phyloP scores from a whole-genome alignment of 2,888 invertebrate genomes.

The Elysia crispata region DNA sequence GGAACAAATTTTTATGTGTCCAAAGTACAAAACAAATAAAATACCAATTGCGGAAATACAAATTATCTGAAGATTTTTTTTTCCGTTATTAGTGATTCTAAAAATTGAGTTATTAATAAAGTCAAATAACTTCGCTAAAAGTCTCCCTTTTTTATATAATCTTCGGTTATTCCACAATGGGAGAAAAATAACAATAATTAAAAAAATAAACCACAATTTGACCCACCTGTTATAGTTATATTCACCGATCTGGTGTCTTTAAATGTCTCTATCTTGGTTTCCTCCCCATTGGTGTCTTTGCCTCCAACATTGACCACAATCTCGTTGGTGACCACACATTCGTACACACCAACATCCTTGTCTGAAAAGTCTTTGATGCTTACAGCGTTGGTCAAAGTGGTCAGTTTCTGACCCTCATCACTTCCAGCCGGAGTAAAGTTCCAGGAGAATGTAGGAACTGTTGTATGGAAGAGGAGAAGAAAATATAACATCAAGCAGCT shows the following conservation, averaged over 20 bases:
- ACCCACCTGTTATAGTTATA: constrained; percentile 43
- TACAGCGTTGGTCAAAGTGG: constrained; percentile 19
- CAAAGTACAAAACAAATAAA: no score
- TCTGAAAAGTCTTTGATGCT: constrained; percentile 40
- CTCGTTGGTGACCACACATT: constrained; percentile 41
- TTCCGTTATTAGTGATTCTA: no score
- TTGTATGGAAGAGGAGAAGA: background rate
- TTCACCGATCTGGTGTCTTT: constrained; percentile 21
- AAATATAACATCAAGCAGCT: no score
- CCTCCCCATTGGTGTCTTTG: background rate
- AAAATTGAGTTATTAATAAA: no score
- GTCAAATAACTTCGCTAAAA: no score
- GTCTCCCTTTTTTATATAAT: no score
- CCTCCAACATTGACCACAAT: constrained; percentile 21
- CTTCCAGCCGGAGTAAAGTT: constrained; percentile 32
- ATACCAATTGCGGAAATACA: no score
- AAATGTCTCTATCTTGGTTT: constrained; percentile 34
- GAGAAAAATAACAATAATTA: no score
- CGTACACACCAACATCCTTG: constrained; percentile 36
- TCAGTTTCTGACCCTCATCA: constrained; percentile 11
- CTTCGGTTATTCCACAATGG: no score
- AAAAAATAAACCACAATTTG: no score
- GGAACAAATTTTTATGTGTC: no score
- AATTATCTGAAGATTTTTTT: no score
- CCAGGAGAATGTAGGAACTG: constrained; percentile 45